Evolutionary conservation across 2,797 vertebrate genomes (phyloP), one percentile per base, ranked within the genome.

Genomic region (Bradypodion ventrale): DNA sequence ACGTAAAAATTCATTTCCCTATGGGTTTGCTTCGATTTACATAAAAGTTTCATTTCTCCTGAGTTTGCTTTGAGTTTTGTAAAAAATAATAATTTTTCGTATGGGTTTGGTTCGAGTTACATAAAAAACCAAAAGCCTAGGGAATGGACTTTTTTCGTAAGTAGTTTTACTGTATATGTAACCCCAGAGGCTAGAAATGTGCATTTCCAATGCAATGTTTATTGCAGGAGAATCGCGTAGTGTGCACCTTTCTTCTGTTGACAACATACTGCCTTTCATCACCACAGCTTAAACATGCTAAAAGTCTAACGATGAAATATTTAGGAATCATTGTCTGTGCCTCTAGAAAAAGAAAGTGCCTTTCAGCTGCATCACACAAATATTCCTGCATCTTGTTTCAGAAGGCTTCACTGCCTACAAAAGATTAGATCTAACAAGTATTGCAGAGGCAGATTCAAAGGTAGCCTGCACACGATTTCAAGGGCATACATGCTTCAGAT

Each of bases 401-500:
- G 16, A 66, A 23, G 35, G 44, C 21, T 80, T 56, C 15, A 56
- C 3, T n/a, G 29, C 40, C 40, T 75, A 68, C 66, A 49, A n/a
- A 1, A 35, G 62, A 52, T 49, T 5, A 81, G 29, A 72, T 5
- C 4, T 42, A 80, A 46, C 69, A 46, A 27, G 77, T 19, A 70
- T 4, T 0, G 7, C 1, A 76, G 5, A 83, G 25, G 77, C 19
- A 29, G 32, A 78, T 63, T 73, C 49, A 82, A 21, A 88, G 65
- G 25, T 32, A 56, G 44, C 10, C 49, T 59, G 52, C 8, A 25
- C 0, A 5, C 1, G 6, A 4, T 69, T 73, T 83, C 85, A 91
- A 72, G 84, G 78, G 84, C 90, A 68, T 3, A 42, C 0, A 63
- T 87, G 66, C 52, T 63, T 83, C 79, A 44, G 2, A 80, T 3